Evolutionary conservation across 2,797 vertebrate genomes (phyloP).

Genomic region (Pteronotus mesoamericanus): DNA sequence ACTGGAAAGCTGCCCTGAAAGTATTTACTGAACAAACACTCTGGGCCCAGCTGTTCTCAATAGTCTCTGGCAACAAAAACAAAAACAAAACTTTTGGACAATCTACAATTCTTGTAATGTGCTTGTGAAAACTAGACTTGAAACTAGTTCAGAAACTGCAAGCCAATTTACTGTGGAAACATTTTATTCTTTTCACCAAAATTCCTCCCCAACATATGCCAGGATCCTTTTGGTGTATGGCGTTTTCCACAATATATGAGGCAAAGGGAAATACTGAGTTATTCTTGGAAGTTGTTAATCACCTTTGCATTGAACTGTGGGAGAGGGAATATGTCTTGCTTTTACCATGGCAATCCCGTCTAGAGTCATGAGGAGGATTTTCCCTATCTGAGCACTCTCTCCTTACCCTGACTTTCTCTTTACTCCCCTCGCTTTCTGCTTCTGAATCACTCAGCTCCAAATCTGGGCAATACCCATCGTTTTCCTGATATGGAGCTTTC

Average conservation of each 20-base stretch:
- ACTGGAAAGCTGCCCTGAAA: slow-evolving; percentile 15
- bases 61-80: slow-evolving; percentile 55
- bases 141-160: slow-evolving; percentile 65
- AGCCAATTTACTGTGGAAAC: slow-evolving; percentile 71
- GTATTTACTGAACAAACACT: slow-evolving; percentile 60
- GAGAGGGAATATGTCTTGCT: slow-evolving; percentile 87
- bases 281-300: slow-evolving; percentile 83
- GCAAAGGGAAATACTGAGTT: slow-evolving; percentile 70
- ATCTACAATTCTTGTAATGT: slow-evolving; percentile 10
- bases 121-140: slow-evolving; percentile 55
- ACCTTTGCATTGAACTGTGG: slow-evolving; percentile 92
- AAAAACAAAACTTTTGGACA: slow-evolving; percentile 37
- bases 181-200: slow-evolving; percentile 53
- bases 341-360: slow-evolving; percentile 81
- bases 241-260: slow-evolving; percentile 68
- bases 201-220: slow-evolving; percentile 64
- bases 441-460: slow-evolving; percentile 97
- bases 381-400: slow-evolving; percentile 82
- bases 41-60: slow-evolving; percentile 8
- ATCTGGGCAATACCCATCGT: slow-evolving; percentile 97
- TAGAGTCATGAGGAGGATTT: slow-evolving; percentile 82
- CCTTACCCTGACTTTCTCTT: slow-evolving; percentile 81
- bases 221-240: slow-evolving; percentile 75
- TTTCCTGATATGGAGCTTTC: slow-evolving; percentile 89
- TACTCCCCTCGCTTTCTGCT: slow-evolving; percentile 90